phyloP scores from a whole-genome alignment of 2,113 vertebrate genomes.

The Myanophis thanlyinensis region DNA sequence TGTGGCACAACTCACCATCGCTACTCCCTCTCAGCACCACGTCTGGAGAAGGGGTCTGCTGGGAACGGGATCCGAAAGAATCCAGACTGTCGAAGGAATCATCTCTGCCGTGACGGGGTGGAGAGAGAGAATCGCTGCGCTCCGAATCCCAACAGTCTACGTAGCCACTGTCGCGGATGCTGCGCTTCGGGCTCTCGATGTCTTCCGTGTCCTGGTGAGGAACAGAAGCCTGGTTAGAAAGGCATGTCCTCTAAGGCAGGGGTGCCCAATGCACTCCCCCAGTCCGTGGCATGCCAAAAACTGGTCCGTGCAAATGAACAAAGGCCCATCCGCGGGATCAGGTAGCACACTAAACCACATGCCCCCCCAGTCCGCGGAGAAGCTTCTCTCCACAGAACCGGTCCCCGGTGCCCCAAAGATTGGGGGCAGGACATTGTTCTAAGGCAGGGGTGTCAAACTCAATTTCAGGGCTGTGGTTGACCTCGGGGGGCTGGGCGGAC shows the following conservation, averaged over 20 bases:
- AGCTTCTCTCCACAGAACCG: not conserved
- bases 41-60: conserved; percentile 95
- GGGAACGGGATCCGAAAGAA: conserved; percentile 94
- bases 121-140: conserved; percentile 94
- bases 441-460: too few species aligned
- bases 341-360: not conserved
- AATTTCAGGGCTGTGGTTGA: too few species aligned
- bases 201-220: conserved; percentile 86
- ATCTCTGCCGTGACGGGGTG: conserved; percentile 89
- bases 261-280: too few species aligned
- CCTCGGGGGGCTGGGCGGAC: too few species aligned
- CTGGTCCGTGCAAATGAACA: rapidly evolving
- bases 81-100: conserved; percentile 99
- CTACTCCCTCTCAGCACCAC: conserved; percentile 91
- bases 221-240: conserved; percentile 27
- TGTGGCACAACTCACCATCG: conserved; percentile 80
- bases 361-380: not conserved
- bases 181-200: conserved; percentile 87
- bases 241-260: not conserved
- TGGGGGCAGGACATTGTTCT: too few species aligned
- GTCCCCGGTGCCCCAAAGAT: not conserved
- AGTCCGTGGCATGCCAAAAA: not conserved
- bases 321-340: not conserved
- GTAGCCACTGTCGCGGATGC: conserved; percentile 95
- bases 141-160: conserved; percentile 98